Base-by-base conservation (phyloP, 2,888 invertebrate genomes). In the Rhabditoides inermis region DNA sequence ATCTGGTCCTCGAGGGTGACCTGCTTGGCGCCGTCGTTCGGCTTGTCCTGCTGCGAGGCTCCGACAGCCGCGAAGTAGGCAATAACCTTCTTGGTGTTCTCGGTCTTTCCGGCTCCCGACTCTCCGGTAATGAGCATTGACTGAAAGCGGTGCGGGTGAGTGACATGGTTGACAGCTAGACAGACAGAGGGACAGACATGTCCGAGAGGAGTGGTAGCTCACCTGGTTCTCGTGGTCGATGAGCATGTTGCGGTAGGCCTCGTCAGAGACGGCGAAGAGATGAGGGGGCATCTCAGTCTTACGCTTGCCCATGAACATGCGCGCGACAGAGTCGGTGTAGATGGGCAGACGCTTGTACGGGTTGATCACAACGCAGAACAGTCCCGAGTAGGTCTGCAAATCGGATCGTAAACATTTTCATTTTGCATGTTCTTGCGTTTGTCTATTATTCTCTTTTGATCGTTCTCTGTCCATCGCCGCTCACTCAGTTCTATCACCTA, bases 201-300 rank as follows among this genome's bases (percentile, higher is more conserved):
- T n/a, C n/a, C n/a, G n/a, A n/a, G n/a, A n/a, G n/a, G n/a, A n/a
- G n/a, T n/a, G n/a, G n/a, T n/a, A n/a, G n/a, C n/a, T n/a, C n/a
- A n/a, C n/a, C n/a, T n/a, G n/a, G n/a, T 73, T 70, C 63, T 75
- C 76, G 56, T 68, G 65, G 50, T 75, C 74, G 92, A 98, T 86
- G 90, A 90, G 80, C 90, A 91, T 74, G 66, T 74, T 72, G 36
- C 74, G 68, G 62, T 75, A 74, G 52, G 74, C 74, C 81, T 92
- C 94, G 82, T 98, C 98, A 84, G 95, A 91, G 82, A 98, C 91
- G 82, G 95, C 92, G 83, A 98, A 99, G 82, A 98, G 88, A 83
- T 98, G 98, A 75, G 98, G 98, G 77, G 98, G 98, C 79, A 98
- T 94, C 84, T 98, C 98, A 84, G 87, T 90, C 84, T 91, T 88